Evolutionary conservation across 2,888 invertebrate species (phyloP).

Genomic region (Drosophila planitibia): DNA sequence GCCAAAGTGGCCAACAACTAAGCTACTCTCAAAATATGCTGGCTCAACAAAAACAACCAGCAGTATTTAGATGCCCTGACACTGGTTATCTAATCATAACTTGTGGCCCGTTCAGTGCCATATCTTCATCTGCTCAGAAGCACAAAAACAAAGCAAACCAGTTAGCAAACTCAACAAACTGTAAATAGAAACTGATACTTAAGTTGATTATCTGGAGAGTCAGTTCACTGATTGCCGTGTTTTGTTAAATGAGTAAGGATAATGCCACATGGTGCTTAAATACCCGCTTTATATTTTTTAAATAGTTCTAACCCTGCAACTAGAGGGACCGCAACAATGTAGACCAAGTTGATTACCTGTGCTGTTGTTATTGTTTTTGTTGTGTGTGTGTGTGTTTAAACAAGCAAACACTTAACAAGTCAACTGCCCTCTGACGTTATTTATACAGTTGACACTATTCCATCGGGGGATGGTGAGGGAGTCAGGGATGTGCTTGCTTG

Average conservation of each 20-base stretch:
- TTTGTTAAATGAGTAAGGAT: conserved; percentile 11
- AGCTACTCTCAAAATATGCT: conserved; percentile 16
- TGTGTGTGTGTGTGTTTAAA: conserved; percentile 29
- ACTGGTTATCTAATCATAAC: conserved; percentile 53
- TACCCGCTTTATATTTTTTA: not conserved
- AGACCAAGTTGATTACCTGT: conserved; percentile 48
- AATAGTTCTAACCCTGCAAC: conserved; percentile 20
- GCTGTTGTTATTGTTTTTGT: not conserved
- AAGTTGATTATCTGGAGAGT: conserved; percentile 34
- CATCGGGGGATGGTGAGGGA: not conserved
- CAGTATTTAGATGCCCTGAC: conserved; percentile 21
- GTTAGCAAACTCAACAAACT: conserved; percentile 10
- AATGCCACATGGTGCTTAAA: conserved; percentile 20
- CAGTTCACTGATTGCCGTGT: conserved; percentile 25
- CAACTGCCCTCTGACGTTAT: conserved; percentile 37
- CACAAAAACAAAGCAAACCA: conserved; percentile 44
- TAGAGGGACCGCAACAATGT: conserved; percentile 43
- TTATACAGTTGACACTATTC: conserved; percentile 29
- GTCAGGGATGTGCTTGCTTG: no score
- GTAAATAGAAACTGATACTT: conserved; percentile 20
- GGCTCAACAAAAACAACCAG: not conserved
- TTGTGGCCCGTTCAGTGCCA: conserved; percentile 29
- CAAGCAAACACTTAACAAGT: conserved; percentile 57
- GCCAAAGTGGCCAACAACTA: conserved; percentile 14
- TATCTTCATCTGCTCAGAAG: conserved; percentile 48